These are phyloP conservation scores for Puntigrus tetrazona DNA, from an alignment of 2,113 vertebrate genomes.

Conservation along the genomic window DNA sequence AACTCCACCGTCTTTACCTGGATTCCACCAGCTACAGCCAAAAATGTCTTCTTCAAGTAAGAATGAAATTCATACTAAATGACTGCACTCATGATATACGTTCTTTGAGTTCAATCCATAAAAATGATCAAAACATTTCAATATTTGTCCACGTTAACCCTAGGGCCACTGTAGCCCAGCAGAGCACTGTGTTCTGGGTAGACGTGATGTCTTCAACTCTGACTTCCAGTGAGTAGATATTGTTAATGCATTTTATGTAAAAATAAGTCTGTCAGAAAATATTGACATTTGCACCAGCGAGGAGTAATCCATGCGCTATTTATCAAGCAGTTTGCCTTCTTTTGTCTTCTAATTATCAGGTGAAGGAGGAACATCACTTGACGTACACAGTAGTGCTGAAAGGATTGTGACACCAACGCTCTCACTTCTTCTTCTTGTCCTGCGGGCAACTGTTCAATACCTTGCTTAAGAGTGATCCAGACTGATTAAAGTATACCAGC, in stretches of 20 bases:
- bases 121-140: not conserved
- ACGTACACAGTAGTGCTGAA: not conserved
- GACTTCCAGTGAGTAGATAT: conserved; percentile 58
- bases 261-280: not conserved
- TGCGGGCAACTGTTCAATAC: not conserved
- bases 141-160: not conserved
- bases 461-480: not conserved
- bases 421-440: conserved; percentile 20
- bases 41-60: conserved; percentile 56
- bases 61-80: not conserved
- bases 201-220: conserved; percentile 60
- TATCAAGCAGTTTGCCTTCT: not conserved
- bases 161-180: conserved; percentile 66
- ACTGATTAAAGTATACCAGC: conserved; percentile 51
- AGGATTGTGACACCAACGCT: not conserved
- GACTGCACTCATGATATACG: not conserved
- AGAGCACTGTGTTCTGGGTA: conserved; percentile 65
- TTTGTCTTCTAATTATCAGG: not conserved
- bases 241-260: not conserved
- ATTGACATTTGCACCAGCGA: not conserved
- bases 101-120: too few species aligned
- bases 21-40: conserved; percentile 49
- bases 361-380: not conserved
- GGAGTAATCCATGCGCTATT: not conserved
- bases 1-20: conserved; percentile 56